Percentiles rank a stretch among this genome's conserved stretches.
These are phyloP conservation scores for Tamias sibiricus DNA, from an alignment of 2,113 vertebrate species.

Conservation along the genomic window DNA sequence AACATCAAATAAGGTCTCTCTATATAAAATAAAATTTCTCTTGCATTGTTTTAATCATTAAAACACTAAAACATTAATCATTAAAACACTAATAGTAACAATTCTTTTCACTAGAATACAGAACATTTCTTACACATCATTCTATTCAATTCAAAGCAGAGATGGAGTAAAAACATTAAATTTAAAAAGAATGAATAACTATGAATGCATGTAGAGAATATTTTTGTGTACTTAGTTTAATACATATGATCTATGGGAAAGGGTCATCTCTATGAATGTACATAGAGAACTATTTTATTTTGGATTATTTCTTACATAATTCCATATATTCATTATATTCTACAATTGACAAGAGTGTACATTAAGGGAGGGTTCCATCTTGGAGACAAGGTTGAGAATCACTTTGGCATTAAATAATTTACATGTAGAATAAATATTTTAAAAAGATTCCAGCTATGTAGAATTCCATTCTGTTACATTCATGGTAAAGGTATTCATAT, in stretches of 20 bases:
- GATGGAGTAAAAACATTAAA: background rate
- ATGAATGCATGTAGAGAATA: background rate
- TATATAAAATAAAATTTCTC: background rate
- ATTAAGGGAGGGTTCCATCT: background rate
- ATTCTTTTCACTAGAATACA: background rate
- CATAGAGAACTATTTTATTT: background rate
- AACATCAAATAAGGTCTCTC: background rate
- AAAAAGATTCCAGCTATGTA: background rate
- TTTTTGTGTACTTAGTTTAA: background rate
- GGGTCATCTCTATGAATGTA: slow-evolving; percentile 13
- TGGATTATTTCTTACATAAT: background rate
- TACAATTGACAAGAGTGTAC: background rate
- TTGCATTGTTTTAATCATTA: too few relatives aligned
- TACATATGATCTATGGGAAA: background rate
- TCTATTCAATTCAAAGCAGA: background rate
- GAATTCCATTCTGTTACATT: background rate
- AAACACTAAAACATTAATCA: too few relatives aligned
- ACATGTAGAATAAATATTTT: background rate
- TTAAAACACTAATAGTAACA: background rate
- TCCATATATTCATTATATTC: background rate
- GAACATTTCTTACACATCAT: background rate
- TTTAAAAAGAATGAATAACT: background rate
- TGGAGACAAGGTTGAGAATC: background rate
- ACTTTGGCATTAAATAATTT: slow-evolving; percentile 17
- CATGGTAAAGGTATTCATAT: background rate